Evolutionary conservation across 2,888 invertebrate species (phyloP).

Genomic region (Dicyrtoma fusca): DNA sequence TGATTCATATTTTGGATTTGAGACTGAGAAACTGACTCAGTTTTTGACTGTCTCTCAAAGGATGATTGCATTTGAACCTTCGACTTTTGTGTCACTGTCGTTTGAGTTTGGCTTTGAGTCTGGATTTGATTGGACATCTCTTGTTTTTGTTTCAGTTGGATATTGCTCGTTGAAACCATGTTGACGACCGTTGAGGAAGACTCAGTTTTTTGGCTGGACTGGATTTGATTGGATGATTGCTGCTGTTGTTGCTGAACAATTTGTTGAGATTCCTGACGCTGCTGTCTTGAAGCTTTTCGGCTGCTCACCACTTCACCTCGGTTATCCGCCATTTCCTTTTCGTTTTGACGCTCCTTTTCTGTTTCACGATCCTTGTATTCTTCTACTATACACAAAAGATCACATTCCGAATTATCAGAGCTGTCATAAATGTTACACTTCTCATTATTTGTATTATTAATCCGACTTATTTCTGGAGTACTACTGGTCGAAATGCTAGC

Average conservation of each 20-base stretch:
- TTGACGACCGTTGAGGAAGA: conserved; percentile 6
- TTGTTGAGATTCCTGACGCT: not conserved
- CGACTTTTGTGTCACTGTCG: conserved; percentile 5
- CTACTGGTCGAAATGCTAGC: not conserved
- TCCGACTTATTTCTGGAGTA: not conserved
- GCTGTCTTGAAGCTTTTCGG: too few relatives aligned
- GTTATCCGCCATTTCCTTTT: conserved; percentile 20
- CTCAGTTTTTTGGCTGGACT: conserved; percentile 1
- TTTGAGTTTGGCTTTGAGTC: conserved; percentile 5
- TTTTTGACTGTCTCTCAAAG: conserved; percentile 12
- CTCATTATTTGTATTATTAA: conserved; percentile 1
- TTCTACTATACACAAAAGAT: conserved; percentile 13
- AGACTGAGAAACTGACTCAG: not conserved
- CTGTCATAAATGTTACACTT: not conserved
- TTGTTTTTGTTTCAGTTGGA: conserved; percentile 32
- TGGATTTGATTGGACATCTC: conserved; percentile 3
- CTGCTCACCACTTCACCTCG: conserved; percentile 22
- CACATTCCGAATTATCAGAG: not conserved
- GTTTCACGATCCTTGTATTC: not conserved
- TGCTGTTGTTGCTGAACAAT: conserved; percentile 3
- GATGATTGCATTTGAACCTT: conserved; percentile 13
- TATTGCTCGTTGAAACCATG: conserved; percentile 28
- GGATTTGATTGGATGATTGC: conserved; percentile 14
- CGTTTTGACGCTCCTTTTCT: not conserved
- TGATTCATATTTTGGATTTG: not conserved